These are phyloP conservation scores for Sinotaia quadrata DNA, from an alignment of 2,888 invertebrate species.

Conservation along the genomic window DNA sequence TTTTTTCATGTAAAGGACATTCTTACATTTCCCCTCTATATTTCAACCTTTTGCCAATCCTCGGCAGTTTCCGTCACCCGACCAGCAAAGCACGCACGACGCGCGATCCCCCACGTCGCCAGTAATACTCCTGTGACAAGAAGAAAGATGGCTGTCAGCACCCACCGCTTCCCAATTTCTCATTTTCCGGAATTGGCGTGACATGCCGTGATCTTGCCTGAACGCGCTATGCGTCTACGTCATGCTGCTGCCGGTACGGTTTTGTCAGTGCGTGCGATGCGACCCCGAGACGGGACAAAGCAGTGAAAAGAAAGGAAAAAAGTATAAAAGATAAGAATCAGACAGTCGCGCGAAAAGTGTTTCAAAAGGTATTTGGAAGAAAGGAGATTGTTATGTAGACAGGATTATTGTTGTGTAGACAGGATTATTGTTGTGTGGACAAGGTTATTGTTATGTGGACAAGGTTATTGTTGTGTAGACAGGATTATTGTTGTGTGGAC, in stretches of 20 bases:
- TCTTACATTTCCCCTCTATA: not conserved
- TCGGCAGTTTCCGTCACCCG: slow-evolving; percentile 35
- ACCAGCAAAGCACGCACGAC: slow-evolving; percentile 21
- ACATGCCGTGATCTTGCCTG: slow-evolving; percentile 27
- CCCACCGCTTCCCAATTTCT: slow-evolving; percentile 31
- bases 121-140: slow-evolving; percentile 31
- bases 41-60: slow-evolving; percentile 6
- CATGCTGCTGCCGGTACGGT: slow-evolving; percentile 3
- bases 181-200: slow-evolving; percentile 31
- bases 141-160: slow-evolving; percentile 36
- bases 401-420: not conserved
- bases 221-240: slow-evolving; percentile 29
- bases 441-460: too few relatives aligned
- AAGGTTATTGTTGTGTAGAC: too few relatives aligned
- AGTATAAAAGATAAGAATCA: slow-evolving; percentile 2
- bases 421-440: too few relatives aligned
- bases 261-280: not conserved
- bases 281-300: not conserved
- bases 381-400: not conserved
- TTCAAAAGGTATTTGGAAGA: not conserved
- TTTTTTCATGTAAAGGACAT: too few relatives aligned
- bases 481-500: too few relatives aligned
- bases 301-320: not conserved
- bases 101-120: slow-evolving; percentile 27
- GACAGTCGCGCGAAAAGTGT: not conserved